Conservation (phyloP, 92 coral and sea anemone genomes). For the Actinernus sp. region DNA sequence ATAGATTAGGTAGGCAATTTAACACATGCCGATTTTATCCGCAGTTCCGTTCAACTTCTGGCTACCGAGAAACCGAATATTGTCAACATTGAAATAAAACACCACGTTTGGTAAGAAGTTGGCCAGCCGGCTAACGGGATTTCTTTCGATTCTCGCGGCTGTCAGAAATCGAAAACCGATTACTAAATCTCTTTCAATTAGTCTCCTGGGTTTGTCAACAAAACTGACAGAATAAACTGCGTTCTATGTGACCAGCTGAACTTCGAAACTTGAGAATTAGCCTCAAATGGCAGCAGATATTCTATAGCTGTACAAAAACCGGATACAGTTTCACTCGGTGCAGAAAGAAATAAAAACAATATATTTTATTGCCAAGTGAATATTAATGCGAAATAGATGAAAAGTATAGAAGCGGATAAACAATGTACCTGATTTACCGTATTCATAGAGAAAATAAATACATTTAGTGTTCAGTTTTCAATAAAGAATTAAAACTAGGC, state of each 20-base stretch:
- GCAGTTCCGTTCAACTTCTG: too few species aligned
- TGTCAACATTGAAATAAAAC: too few species aligned
- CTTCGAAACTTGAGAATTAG: constrained; percentile 8
- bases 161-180: constrained; percentile 30
- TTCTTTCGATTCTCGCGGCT: not conserved
- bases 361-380: not conserved
- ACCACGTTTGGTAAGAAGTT: too few species aligned
- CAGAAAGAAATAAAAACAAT: not conserved
- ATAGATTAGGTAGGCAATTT: too few species aligned
- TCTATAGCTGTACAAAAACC: constrained; percentile 4
- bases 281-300: constrained; percentile 9
- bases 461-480: too few species aligned
- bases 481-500: too few species aligned
- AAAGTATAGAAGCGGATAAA: too few species aligned
- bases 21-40: too few species aligned
- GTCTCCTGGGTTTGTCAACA: constrained; percentile 25
- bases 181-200: constrained; percentile 36
- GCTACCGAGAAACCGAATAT: too few species aligned
- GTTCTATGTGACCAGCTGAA: constrained; percentile 23
- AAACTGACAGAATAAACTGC: constrained; percentile 16
- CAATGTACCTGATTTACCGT: too few species aligned
- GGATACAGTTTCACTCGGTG: constrained; percentile 6
- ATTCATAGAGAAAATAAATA: too few species aligned
- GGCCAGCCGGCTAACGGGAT: not conserved
- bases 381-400: not conserved